Conservation (phyloP, 2,113 vertebrate genomes). For the Cyanoramphus novaezelandiae region DNA sequence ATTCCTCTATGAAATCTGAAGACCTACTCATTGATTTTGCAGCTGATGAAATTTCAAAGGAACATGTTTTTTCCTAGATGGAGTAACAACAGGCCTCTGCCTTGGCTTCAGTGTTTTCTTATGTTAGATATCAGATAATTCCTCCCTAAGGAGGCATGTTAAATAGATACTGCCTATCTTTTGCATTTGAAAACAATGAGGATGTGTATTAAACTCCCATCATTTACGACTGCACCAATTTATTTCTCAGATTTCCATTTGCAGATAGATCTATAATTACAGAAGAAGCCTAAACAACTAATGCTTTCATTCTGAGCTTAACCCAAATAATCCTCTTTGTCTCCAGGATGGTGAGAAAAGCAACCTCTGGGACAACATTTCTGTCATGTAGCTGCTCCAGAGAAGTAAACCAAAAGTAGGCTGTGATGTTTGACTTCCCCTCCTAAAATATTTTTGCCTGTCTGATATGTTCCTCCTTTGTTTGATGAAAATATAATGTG, state of each 20-base stretch:
- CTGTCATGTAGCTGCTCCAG: neutral
- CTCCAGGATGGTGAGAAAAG: neutral
- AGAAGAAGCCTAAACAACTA: constrained; percentile 1
- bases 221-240: constrained; percentile 3
- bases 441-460: neutral
- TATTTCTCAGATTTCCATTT: constrained; percentile 21
- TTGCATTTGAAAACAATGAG: neutral
- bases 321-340: neutral
- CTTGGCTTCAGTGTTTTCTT: constrained; percentile 38
- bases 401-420: neutral
- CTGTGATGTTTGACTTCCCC: neutral
- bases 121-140: constrained; percentile 54
- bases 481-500: neutral
- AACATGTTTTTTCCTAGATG: neutral
- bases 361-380: neutral
- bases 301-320: neutral
- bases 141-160: neutral
- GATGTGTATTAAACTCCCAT: neutral
- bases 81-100: constrained; percentile 35
- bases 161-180: constrained; percentile 12
- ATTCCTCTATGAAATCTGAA: constrained; percentile 61
- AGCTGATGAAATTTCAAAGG: constrained; percentile 70
- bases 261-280: neutral
- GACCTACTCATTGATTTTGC: constrained; percentile 53
- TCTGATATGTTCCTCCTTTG: neutral